These are phyloP conservation scores for Smutsia temminckii DNA, from an alignment of 2,797 vertebrate species.

Conservation along the genomic window DNA sequence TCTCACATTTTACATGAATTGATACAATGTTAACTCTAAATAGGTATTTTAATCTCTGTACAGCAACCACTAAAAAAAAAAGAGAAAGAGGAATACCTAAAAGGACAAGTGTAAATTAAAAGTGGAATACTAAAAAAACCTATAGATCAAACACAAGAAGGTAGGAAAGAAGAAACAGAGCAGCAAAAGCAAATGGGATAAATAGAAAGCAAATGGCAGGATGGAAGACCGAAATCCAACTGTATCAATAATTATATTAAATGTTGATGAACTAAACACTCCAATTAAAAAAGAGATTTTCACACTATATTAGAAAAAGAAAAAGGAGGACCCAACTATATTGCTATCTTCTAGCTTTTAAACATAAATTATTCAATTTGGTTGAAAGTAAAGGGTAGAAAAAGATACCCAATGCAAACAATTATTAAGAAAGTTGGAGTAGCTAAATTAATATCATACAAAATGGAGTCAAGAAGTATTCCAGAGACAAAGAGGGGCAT, in stretches of 20 bases:
- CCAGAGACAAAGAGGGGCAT: not conserved
- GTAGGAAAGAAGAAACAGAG: not conserved
- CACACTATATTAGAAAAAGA: not conserved
- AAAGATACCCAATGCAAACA: not conserved
- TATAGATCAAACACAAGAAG: not conserved
- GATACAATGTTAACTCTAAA: not conserved
- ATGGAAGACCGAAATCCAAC: not conserved
- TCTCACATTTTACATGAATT: not conserved
- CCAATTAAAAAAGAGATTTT: not conserved
- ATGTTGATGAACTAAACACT: not conserved
- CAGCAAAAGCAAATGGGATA: not conserved
- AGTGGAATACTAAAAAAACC: not conserved
- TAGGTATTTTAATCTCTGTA: not conserved
- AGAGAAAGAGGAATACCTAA: not conserved
- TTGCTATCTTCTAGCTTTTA: not conserved
- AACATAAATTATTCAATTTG: not conserved
- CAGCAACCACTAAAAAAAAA: not conserved
- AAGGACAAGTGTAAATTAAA: not conserved
- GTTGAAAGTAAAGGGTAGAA: not conserved
- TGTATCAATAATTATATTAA: not conserved
- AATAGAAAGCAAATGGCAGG: not conserved
- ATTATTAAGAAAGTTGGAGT: not conserved
- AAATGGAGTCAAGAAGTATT: not conserved
- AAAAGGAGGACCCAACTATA: not conserved
- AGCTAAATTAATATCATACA: not conserved